Percentiles rank a stretch among this genome's conserved stretches.
These are phyloP conservation scores for Orcinus orca DNA, from an alignment of 2,113 vertebrate genomes.

Conservation along the genomic window DNA sequence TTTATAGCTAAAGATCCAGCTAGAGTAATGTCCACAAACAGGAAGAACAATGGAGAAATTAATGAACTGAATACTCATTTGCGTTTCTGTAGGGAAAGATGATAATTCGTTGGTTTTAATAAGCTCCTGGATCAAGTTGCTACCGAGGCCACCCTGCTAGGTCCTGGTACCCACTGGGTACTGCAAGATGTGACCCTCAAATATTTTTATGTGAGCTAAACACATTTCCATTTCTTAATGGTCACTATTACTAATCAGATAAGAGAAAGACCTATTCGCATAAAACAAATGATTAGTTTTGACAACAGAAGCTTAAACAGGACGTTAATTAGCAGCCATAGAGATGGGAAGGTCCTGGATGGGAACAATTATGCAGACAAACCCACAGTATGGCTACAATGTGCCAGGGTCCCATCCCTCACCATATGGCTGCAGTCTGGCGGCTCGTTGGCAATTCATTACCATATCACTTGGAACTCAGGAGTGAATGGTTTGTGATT, in stretches of 20 bases:
- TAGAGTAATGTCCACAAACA: slow-evolving; percentile 49
- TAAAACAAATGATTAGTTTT: slow-evolving; percentile 73
- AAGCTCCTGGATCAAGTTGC: slow-evolving; percentile 35
- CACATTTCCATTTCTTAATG: slow-evolving; percentile 65
- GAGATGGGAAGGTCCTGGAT: slow-evolving; percentile 65
- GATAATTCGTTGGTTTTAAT: slow-evolving; percentile 67
- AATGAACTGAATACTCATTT: slow-evolving; percentile 63
- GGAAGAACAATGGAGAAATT: slow-evolving; percentile 61
- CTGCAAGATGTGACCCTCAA: not conserved
- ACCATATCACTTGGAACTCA: slow-evolving; percentile 69
- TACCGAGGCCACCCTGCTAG: slow-evolving; percentile 19
- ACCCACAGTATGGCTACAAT: slow-evolving; percentile 73
- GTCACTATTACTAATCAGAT: slow-evolving; percentile 66
- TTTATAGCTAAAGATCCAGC: slow-evolving; percentile 43
- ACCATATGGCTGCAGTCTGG: slow-evolving; percentile 79
- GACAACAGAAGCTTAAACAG: slow-evolving; percentile 75
- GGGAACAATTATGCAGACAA: slow-evolving; percentile 69
- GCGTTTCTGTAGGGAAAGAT: slow-evolving; percentile 55
- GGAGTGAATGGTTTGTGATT: slow-evolving; percentile 69
- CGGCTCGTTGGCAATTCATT: slow-evolving; percentile 74
- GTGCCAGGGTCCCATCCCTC: slow-evolving; percentile 73
- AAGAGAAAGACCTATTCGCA: slow-evolving; percentile 49
- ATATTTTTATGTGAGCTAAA: slow-evolving; percentile 58
- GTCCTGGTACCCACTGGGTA: not conserved
- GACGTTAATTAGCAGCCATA: slow-evolving; percentile 71